Conservation (phyloP, 2,797 vertebrate species). For the Rallus crepitans region DNA sequence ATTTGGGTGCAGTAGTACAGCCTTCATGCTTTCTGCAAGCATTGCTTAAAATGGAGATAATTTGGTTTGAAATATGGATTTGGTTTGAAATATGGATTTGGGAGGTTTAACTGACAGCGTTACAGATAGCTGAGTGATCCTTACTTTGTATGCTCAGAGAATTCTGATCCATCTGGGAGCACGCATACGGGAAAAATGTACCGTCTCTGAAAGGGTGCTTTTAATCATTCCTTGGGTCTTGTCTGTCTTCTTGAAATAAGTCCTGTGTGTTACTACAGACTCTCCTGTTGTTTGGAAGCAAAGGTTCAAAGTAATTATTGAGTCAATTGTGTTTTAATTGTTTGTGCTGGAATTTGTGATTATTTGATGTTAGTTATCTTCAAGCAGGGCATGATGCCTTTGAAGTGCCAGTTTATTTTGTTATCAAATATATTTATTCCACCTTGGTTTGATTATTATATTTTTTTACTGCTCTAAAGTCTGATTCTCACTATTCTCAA, state of each 20-base stretch:
- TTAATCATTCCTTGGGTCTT: background rate
- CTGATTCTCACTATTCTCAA: background rate
- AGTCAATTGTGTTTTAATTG: constrained; percentile 2
- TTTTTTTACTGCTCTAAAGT: background rate
- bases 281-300: background rate
- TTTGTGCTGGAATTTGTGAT: background rate
- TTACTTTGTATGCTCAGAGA: background rate
- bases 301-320: background rate
- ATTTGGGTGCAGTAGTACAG: background rate
- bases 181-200: background rate
- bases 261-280: background rate
- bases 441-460: background rate
- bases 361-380: background rate
- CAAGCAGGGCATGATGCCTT: background rate
- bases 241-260: background rate
- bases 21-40: background rate
- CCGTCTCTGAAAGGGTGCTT: background rate
- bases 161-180: background rate
- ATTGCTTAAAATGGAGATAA: background rate
- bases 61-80: background rate
- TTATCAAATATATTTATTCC: background rate
- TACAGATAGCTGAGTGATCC: background rate
- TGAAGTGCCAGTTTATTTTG: background rate
- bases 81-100: background rate
- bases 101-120: background rate